Base-by-base conservation (phyloP, 2,113 vertebrate genomes). In the Dipodomys ordii region DNA sequence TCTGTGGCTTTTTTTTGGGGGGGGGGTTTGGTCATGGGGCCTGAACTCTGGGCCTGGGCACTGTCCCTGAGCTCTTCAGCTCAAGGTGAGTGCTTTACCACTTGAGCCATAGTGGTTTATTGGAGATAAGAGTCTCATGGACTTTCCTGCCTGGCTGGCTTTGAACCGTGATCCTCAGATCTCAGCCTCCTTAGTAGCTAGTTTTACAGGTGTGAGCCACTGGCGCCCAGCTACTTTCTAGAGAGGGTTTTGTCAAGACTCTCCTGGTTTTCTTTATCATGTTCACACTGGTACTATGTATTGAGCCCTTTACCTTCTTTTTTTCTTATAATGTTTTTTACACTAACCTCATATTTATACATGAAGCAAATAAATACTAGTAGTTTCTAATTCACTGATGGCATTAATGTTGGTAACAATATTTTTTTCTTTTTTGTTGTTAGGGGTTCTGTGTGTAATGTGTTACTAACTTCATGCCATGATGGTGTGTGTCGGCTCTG, bases 401-500 rank as follows among this genome's bases (percentile, higher is more conserved):
- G 0, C 16, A 35, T 68, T 44, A 69, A 44, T 84, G n/a, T 49
- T 88, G 16, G 69, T 23, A 39, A 27, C 88, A 32, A 78, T 68
- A 27, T 81, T 28, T 82, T 13, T 89, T 87, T 97, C 15, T 96
- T 16, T 39, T 97, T 82, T 97, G 0, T 94, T 69, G 4, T 92
- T 93, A 99, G 99, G 98, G 99, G 99, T 23, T 99, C 99, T 20
- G 99, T 99, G 87, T 99, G 99, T 98, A 99, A 99, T 57, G 99
- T 99, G 93, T 92, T 99, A 92, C 97, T 99, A 96, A 99, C 99
- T 0, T 99, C 99, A 7, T 99, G 99, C 92, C 98, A 99, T 72
- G 99, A 99, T 85, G 99, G 99, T 30, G 98, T 99, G 97, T 99
- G 99, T 96, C 98, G 99, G 62, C 96, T 99, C 71, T 99, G 99